These are phyloP conservation scores for Proisotoma minuta DNA, from an alignment of 2,888 invertebrate species.

Conservation along the genomic window DNA sequence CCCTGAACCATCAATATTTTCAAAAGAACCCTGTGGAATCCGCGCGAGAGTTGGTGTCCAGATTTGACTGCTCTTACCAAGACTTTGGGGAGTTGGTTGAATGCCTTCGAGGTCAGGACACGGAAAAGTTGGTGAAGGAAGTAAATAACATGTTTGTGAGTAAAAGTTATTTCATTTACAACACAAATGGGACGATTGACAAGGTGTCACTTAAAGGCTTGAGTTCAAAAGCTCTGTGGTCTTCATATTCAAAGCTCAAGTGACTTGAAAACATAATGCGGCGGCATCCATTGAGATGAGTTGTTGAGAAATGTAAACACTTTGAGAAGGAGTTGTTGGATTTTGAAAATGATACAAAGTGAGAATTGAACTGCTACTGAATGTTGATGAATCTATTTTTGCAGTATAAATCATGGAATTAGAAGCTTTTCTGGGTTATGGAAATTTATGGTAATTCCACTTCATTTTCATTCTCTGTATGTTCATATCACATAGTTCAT, in stretches of 20 bases:
- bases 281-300: too few relatives aligned
- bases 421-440: not conserved
- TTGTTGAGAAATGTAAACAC: too few relatives aligned
- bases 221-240: too few relatives aligned
- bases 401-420: constrained; percentile 6
- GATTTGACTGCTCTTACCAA: constrained; percentile 44
- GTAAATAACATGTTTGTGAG: constrained; percentile 48
- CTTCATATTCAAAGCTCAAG: too few relatives aligned
- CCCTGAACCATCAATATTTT: constrained; percentile 47
- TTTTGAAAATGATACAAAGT: too few relatives aligned
- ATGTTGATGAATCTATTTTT: too few relatives aligned
- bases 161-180: not conserved
- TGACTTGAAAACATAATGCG: too few relatives aligned
- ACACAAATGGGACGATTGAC: not conserved
- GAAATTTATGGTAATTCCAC: constrained; percentile 9
- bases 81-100: constrained; percentile 38
- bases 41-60: constrained; percentile 43
- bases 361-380: too few relatives aligned
- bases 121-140: constrained; percentile 42
- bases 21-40: constrained; percentile 47
- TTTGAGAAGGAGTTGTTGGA: too few relatives aligned
- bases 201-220: not conserved
- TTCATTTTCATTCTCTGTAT: constrained; percentile 9
- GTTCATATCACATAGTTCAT: not conserved
- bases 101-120: constrained; percentile 40